Conservation (phyloP, 2,113 vertebrate genomes). For the Acanthisitta chloris region DNA sequence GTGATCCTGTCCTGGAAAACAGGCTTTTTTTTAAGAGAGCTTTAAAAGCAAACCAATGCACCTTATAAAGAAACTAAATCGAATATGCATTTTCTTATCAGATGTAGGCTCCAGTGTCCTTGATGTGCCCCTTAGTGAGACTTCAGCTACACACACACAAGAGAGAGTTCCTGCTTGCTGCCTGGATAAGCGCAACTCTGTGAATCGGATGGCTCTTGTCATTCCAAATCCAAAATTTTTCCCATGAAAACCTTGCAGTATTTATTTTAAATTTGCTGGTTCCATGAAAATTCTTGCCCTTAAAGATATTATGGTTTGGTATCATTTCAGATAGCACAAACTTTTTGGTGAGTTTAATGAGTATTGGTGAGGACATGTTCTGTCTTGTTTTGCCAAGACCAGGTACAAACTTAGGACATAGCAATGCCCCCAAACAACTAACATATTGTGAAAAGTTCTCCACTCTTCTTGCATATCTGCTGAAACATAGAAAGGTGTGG, state of each 20-base stretch:
- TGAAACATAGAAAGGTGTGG: not conserved
- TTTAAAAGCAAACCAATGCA: not conserved
- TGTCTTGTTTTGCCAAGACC: not conserved
- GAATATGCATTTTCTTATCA: not conserved
- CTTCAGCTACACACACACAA: not conserved
- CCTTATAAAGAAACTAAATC: not conserved
- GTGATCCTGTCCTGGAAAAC: not conserved
- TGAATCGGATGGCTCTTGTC: not conserved
- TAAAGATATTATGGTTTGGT: not conserved
- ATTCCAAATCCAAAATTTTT: not conserved
- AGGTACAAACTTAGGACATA: not conserved
- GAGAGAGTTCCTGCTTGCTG: not conserved
- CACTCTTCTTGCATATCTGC: not conserved
- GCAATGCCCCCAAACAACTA: not conserved
- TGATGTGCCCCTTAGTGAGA: not conserved
- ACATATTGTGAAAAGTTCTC: not conserved
- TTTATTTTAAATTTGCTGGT: not conserved
- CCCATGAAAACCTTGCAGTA: not conserved
- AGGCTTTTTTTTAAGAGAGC: not conserved
- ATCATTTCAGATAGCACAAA: not conserved
- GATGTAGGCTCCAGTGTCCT: not conserved
- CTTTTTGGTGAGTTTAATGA: not conserved
- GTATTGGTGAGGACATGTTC: not conserved
- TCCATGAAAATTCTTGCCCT: not conserved
- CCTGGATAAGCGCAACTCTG: not conserved